A percentile compares a stretch with the other conserved stretches of the same genome.
These are phyloP conservation scores for Ariolimax columbianus DNA, from an alignment of 2,888 invertebrate species.

Conservation along the genomic window DNA sequence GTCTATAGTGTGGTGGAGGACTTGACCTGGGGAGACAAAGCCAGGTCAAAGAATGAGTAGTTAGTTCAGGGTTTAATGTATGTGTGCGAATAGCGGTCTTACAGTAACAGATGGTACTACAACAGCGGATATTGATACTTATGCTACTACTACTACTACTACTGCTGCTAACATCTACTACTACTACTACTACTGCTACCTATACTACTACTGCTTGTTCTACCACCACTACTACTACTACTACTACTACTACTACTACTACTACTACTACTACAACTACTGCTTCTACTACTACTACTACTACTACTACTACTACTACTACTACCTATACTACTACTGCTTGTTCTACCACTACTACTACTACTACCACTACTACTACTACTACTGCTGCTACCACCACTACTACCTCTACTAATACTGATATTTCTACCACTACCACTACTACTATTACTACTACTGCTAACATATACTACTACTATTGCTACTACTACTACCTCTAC, in stretches of 20 bases:
- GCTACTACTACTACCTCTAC: too few species aligned
- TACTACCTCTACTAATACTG: background rate
- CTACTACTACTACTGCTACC: constrained; percentile 14
- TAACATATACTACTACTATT: too few species aligned
- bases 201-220: background rate
- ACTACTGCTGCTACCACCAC: background rate
- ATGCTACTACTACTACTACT: too few species aligned
- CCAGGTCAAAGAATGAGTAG: too few species aligned
- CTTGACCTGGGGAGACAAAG: too few species aligned
- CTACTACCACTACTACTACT: background rate
- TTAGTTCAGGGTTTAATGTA: too few species aligned
- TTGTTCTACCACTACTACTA: background rate
- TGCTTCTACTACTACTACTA: background rate
- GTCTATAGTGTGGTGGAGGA: too few species aligned
- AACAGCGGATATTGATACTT: too few species aligned
- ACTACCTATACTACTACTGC: background rate
- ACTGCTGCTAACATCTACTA: background rate
- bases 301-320: background rate
- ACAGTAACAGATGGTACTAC: too few species aligned
- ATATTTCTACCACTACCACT: too few species aligned
- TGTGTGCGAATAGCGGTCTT: too few species aligned
- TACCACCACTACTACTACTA: background rate
- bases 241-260: background rate
- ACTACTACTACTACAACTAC: background rate
- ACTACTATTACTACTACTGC: too few species aligned